phyloP scores from a whole-genome alignment of 2,797 vertebrate genomes.

The Sebastes variabilis region DNA sequence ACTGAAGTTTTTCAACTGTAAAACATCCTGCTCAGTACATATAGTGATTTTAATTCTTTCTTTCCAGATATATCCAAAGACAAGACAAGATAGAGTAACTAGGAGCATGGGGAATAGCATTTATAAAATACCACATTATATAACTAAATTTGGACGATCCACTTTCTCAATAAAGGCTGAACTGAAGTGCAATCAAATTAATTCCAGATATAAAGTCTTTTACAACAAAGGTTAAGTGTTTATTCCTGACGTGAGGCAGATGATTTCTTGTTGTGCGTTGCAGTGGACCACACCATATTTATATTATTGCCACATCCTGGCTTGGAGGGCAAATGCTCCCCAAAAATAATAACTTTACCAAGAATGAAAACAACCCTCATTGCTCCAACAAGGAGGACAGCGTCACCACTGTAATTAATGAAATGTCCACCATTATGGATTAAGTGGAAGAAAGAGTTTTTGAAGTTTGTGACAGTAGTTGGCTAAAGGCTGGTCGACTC shows the following conservation, averaged over 20 bases:
- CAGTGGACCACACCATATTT: not conserved
- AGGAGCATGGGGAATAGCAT: too few relatives aligned
- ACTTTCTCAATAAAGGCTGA: too few relatives aligned
- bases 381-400: not conserved
- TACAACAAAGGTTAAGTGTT: not conserved
- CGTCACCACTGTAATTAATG: not conserved
- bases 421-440: constrained; percentile 1
- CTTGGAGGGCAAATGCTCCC: not conserved
- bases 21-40: not conserved
- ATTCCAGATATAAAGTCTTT: too few relatives aligned
- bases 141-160: too few relatives aligned
- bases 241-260: not conserved
- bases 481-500: not conserved
- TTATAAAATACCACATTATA: too few relatives aligned
- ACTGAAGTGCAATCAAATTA: too few relatives aligned
- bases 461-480: not conserved
- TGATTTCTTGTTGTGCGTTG: not conserved
- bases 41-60: too few relatives aligned
- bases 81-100: too few relatives aligned
- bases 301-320: not conserved
- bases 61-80: too few relatives aligned
- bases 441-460: not conserved
- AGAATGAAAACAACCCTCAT: not conserved
- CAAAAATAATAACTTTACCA: not conserved
- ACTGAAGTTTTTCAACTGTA: not conserved